Percentiles rank a stretch among this genome's conserved stretches.
These are phyloP conservation scores for Scarus forsteni DNA, from an alignment of 2,797 vertebrate species.

Conservation along the genomic window DNA sequence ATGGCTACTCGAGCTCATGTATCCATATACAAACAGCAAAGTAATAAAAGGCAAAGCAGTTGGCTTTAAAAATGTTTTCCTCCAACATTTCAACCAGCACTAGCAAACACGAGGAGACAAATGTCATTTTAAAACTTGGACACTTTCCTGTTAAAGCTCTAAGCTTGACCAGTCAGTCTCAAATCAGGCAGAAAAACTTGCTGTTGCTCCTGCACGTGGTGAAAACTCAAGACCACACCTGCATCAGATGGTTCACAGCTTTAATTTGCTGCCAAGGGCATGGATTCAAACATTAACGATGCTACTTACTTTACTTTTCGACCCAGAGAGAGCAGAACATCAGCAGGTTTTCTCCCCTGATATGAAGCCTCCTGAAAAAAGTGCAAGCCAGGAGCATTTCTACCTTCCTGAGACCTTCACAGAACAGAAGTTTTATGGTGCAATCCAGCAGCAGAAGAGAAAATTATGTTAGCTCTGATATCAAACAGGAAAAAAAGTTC, in stretches of 20 bases:
- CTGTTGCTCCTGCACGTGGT: background rate
- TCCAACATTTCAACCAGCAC: slow-evolving; percentile 7
- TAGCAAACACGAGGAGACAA: background rate
- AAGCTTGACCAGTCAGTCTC: background rate
- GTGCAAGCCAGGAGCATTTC: background rate
- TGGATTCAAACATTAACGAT: too few species aligned
- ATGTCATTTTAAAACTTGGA: background rate
- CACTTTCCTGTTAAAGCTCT: background rate
- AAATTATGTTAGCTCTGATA: background rate
- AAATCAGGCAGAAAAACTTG: background rate
- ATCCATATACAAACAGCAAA: too few species aligned
- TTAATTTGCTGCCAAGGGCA: too few species aligned
- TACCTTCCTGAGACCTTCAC: background rate
- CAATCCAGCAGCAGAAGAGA: background rate
- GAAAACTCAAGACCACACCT: background rate
- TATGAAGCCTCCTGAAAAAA: background rate
- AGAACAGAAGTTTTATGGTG: background rate
- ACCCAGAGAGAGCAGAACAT: slow-evolving; percentile 4
- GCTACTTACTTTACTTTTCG: background rate
- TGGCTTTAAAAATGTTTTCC: background rate
- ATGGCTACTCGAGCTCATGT: too few species aligned
- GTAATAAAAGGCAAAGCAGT: too few species aligned
- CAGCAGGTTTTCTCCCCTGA: background rate
- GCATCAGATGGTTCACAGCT: background rate
- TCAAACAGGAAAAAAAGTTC: too few species aligned